Percentiles rank a stretch among this genome's conserved stretches.
These are phyloP conservation scores for Sphecodes monilicornis DNA, from an alignment of 2,888 invertebrate genomes.

Conservation along the genomic window DNA sequence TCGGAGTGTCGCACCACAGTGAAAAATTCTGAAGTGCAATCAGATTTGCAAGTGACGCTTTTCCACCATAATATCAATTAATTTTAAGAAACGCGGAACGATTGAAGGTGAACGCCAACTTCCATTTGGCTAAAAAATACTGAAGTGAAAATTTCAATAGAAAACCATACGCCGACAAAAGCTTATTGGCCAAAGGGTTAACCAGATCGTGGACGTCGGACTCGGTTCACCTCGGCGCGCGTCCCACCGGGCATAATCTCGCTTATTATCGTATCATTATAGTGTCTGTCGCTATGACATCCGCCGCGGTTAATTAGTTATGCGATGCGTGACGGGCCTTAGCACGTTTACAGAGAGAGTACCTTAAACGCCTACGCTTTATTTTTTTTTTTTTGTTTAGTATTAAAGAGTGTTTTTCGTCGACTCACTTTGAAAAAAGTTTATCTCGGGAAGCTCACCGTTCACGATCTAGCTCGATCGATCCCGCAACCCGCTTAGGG, in stretches of 20 bases:
- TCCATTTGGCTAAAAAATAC: background rate
- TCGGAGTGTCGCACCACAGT: no score
- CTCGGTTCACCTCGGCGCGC: slow-evolving; percentile 20
- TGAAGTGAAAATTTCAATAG: background rate
- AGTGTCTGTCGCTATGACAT: slow-evolving; percentile 18
- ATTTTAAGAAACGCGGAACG: no score
- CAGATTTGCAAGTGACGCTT: no score
- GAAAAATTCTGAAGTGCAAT: no score
- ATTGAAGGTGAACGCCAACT: no score
- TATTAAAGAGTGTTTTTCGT: slow-evolving; percentile 41
- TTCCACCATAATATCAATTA: no score
- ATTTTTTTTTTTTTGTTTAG: slow-evolving; percentile 13
- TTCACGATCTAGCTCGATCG: background rate
- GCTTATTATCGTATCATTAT: slow-evolving; percentile 44
- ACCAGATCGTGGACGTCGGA: background rate
- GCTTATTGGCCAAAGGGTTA: background rate
- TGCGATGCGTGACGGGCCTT: slow-evolving; percentile 56
- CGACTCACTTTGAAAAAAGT: slow-evolving; percentile 30
- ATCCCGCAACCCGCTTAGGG: background rate
- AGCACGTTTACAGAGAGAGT: slow-evolving; percentile 57
- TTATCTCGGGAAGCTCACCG: slow-evolving; percentile 38
- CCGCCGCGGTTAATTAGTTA: slow-evolving; percentile 52
- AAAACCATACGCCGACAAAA: background rate
- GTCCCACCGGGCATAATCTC: slow-evolving; percentile 45
- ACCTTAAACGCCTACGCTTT: slow-evolving; percentile 52